Evolutionary conservation across 2,113 vertebrate species (phyloP).

Genomic region (Sardina pilchardus): DNA sequence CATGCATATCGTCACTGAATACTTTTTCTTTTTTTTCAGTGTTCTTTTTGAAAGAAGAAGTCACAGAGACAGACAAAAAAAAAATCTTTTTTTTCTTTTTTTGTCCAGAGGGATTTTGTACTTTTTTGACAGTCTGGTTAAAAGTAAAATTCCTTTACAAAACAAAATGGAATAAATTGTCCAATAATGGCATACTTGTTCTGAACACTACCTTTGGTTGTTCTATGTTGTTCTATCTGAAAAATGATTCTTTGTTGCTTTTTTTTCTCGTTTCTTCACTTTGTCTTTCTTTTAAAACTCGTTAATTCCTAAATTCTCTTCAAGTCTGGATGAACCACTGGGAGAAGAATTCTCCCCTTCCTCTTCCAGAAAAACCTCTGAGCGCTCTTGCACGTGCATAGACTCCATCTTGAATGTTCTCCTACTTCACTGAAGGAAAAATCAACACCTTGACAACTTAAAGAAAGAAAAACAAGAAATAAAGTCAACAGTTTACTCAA

Average conservation of each 20-base stretch:
- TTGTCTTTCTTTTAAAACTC: constrained; percentile 44
- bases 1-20: constrained; percentile 75
- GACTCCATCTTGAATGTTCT: constrained; percentile 72
- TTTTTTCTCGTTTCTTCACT: constrained; percentile 54
- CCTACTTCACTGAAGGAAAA: constrained; percentile 67
- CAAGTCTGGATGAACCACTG: constrained; percentile 15
- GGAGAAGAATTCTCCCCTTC: constrained; percentile 14
- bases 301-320: constrained; percentile 53
- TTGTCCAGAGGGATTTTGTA: constrained; percentile 44
- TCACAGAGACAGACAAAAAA: constrained; percentile 60
- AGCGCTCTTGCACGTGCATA: constrained; percentile 72
- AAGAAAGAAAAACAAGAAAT: constrained; percentile 47
- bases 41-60: constrained; percentile 54
- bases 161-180: constrained; percentile 66
- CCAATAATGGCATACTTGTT: constrained; percentile 66
- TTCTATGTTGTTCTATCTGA: constrained; percentile 70
- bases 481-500: constrained; percentile 40
- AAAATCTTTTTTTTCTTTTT: constrained; percentile 24
- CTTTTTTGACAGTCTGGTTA: constrained; percentile 58
- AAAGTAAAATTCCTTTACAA: constrained; percentile 52
- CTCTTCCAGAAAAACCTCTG: constrained; percentile 3
- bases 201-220: constrained; percentile 75
- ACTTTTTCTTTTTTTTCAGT: constrained; percentile 59
- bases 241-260: constrained; percentile 63
- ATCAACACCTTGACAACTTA: constrained; percentile 33